Evolutionary conservation across 2,113 vertebrate genomes (phyloP), one percentile per base, ranked within the genome.

Genomic region (Heterocephalus glaber): DNA sequence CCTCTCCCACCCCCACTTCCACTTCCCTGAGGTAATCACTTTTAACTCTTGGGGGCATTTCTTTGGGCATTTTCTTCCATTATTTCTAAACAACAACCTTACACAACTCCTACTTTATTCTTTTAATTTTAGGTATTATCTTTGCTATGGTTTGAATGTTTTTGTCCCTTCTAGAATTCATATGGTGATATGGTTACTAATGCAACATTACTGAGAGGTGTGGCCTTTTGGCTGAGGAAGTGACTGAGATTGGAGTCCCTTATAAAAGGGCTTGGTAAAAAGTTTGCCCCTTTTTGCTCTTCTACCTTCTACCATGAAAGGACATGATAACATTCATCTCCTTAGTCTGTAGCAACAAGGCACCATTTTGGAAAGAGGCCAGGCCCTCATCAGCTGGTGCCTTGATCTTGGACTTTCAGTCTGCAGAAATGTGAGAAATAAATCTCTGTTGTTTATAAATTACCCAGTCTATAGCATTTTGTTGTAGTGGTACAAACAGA

Each of bases 61-160:
- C 60, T 86, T 90, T 16, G 12, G 26, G 19, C 28, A 60, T 85
- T 95, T 90, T 52, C 54, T 93, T 5, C 41, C 19, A 33, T 83
- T 76, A 77, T 79, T 85, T 93, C 88, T 81, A 82, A 93, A 58
- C 44, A 80, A 81, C 7, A 94, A 47, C 9, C 38, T 82, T 47
- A 77, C 0, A 82, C 38, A 95, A 93, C n/a, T 35, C 49, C 10
- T 60, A 66, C 35, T 79, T 68, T 68, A 84, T 68, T 89, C 38
- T 84, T 87, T 63, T 49, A 87, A 35, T 61, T 22, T 90, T 49
- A 91, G 49, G 56, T 7, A 90, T 94, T 56, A 47, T 24, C n/a
- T 93, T 76, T 86, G 30, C 61, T 65, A 35, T 54, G 47, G 28
- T 44, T 38, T 87, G 61, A 87, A 19, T 68, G n/a, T 28, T 56